Evolutionary conservation across 2,888 invertebrate species (phyloP).

Genomic region (Torymus auratus): DNA sequence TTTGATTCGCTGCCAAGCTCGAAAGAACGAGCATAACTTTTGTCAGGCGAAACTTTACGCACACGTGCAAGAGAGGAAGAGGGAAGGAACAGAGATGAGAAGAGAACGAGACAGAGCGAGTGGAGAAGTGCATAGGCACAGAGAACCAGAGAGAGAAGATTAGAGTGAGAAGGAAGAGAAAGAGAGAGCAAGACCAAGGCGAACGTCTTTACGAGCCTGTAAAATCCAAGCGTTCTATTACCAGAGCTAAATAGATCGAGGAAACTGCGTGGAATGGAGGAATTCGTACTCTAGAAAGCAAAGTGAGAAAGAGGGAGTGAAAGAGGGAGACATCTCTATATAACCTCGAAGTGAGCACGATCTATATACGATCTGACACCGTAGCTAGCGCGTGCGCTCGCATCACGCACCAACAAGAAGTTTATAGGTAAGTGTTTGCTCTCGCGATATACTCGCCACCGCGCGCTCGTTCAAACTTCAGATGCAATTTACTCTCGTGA

Average conservation of each 20-base stretch:
- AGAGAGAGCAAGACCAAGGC: neutral
- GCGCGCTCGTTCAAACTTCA: neutral
- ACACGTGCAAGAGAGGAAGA: neutral
- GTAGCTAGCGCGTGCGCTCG: neutral
- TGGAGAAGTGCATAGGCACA: neutral
- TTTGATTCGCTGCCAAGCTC: constrained; percentile 13
- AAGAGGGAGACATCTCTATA: neutral
- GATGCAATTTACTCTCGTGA: neutral
- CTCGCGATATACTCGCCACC: neutral
- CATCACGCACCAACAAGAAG: neutral
- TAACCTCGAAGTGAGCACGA: too few species aligned
- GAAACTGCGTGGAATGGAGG: constrained; percentile 8
- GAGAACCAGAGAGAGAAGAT: neutral
- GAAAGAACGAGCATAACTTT: neutral
- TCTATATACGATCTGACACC: neutral
- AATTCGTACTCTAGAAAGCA: neutral
- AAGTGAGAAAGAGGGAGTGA: neutral
- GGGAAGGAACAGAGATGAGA: neutral
- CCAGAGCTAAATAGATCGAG: constrained; percentile 17
- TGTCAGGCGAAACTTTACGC: neutral
- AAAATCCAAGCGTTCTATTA: constrained; percentile 12
- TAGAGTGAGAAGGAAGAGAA: neutral
- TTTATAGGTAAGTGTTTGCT: constrained; percentile 6
- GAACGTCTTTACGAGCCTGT: constrained; percentile 17
- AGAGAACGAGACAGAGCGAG: neutral